Percentiles rank a stretch among this genome's conserved stretches.
These are phyloP conservation scores for Ryuthela nishihirai DNA, from an alignment of 2,888 invertebrate genomes.

Conservation along the genomic window DNA sequence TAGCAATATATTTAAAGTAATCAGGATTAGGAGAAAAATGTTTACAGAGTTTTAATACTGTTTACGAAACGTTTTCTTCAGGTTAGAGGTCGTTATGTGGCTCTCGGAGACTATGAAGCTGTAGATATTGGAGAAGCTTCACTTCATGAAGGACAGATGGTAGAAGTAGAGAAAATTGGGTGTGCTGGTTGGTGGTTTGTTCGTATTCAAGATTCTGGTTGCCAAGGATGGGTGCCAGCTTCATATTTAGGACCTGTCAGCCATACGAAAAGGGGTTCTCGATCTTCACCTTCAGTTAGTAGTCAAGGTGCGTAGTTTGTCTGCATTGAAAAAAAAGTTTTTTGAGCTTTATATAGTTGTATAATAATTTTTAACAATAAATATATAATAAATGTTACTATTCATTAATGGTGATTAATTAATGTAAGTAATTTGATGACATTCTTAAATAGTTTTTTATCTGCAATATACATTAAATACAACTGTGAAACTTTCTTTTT, in stretches of 20 bases:
- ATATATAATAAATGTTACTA: too few species aligned
- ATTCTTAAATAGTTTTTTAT: too few species aligned
- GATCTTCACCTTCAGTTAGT: constrained; percentile 45
- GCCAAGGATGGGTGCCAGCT: constrained; percentile 88
- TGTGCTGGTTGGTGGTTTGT: constrained; percentile 49
- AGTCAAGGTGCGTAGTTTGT: constrained; percentile 43
- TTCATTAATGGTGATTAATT: too few species aligned
- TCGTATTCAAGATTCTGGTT: constrained; percentile 56
- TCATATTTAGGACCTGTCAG: constrained; percentile 73
- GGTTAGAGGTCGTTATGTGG: constrained; percentile 64
- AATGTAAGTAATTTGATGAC: too few species aligned
- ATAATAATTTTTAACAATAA: not conserved
- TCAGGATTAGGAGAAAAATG: too few species aligned
- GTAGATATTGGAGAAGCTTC: constrained; percentile 87
- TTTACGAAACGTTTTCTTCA: too few species aligned
- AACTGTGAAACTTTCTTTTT: too few species aligned
- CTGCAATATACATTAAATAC: too few species aligned
- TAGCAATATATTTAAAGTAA: too few species aligned
- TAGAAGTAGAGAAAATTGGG: constrained; percentile 76
- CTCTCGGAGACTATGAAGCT: constrained; percentile 88
- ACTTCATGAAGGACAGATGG: constrained; percentile 82
- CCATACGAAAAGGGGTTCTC: constrained; percentile 39
- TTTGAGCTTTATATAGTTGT: not conserved
- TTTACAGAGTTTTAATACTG: too few species aligned
- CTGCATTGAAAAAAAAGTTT: not conserved